A percentile compares a stretch with the other conserved stretches of the same genome.
Evolutionary conservation across 30 jellyfish, hydroid and myxozoan genomes (phyloP).

Genomic region (Clytia hemisphaerica): DNA sequence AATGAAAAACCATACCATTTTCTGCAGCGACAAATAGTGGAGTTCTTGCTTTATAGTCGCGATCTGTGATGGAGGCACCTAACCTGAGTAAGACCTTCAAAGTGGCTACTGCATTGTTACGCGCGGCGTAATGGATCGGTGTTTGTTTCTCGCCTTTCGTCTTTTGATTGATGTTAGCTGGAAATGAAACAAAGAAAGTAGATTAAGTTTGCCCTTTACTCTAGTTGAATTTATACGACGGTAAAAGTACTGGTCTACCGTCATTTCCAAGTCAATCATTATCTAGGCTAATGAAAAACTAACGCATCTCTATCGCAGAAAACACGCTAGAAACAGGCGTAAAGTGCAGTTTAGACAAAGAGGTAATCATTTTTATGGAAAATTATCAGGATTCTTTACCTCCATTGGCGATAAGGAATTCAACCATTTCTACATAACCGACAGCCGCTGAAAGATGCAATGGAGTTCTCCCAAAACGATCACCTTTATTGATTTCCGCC

Average conservation of each 20-base stretch:
- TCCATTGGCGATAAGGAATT: conserved; percentile 57
- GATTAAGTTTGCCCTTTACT: neutral
- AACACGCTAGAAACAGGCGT: too few species aligned
- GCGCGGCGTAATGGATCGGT: conserved; percentile 75
- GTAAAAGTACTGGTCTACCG: neutral
- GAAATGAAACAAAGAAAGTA: neutral
- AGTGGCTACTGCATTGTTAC: conserved; percentile 52
- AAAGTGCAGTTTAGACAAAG: too few species aligned
- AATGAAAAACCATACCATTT: conserved; percentile 41
- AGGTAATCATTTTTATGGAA: too few species aligned
- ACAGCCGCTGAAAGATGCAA: conserved; percentile 69
- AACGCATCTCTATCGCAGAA: too few species aligned
- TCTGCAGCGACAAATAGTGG: conserved; percentile 91
- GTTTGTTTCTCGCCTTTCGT: conserved; percentile 57
- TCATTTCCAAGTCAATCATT: too few species aligned
- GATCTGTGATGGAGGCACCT: conserved; percentile 68
- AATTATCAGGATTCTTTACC: neutral
- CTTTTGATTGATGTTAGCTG: conserved; percentile 49
- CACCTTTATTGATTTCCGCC: conserved; percentile 72
- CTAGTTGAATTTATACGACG: too few species aligned
- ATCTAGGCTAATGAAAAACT: too few species aligned
- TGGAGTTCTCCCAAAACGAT: conserved; percentile 62
- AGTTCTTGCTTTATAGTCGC: conserved; percentile 73
- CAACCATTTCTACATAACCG: conserved; percentile 67
- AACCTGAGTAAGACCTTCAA: conserved; percentile 38